Evolutionary conservation across 2,888 invertebrate species (phyloP).

Genomic region (Parthenolecanium corni): DNA sequence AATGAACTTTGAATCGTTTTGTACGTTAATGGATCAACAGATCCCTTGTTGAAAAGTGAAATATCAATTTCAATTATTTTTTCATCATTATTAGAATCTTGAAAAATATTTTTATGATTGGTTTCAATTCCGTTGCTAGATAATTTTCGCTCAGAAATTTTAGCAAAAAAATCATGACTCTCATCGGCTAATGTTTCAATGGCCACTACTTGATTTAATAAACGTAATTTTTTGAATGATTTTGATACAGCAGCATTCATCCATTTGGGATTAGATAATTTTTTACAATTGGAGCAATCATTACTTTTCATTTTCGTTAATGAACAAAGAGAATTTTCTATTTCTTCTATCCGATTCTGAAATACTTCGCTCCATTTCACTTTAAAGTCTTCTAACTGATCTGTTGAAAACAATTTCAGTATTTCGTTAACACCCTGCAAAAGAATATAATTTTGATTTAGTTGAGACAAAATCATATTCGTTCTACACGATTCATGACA

Average conservation of each 20-base stretch:
- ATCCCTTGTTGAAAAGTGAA: neutral
- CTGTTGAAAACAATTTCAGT: constrained; percentile 9
- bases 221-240: constrained; percentile 4
- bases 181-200: constrained; percentile 4
- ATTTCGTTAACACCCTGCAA: constrained; percentile 4
- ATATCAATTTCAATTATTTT: neutral
- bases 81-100: neutral
- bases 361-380: constrained; percentile 18
- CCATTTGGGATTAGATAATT: too few relatives aligned
- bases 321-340: neutral
- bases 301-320: too few relatives aligned
- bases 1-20: neutral
- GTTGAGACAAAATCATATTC: too few relatives aligned
- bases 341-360: constrained; percentile 9
- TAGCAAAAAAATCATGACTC: neutral
- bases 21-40: too few relatives aligned
- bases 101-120: neutral
- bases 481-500: too few relatives aligned
- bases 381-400: constrained; percentile 10
- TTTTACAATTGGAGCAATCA: too few relatives aligned
- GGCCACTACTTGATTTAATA: constrained; percentile 7
- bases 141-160: neutral
- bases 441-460: too few relatives aligned
- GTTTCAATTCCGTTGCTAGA: neutral
- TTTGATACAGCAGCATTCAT: constrained; percentile 17